Percentiles rank a stretch among this genome's conserved stretches.
These are phyloP conservation scores for Champsocephalus gunnari DNA, from an alignment of 2,797 vertebrate species.

Conservation along the genomic window DNA sequence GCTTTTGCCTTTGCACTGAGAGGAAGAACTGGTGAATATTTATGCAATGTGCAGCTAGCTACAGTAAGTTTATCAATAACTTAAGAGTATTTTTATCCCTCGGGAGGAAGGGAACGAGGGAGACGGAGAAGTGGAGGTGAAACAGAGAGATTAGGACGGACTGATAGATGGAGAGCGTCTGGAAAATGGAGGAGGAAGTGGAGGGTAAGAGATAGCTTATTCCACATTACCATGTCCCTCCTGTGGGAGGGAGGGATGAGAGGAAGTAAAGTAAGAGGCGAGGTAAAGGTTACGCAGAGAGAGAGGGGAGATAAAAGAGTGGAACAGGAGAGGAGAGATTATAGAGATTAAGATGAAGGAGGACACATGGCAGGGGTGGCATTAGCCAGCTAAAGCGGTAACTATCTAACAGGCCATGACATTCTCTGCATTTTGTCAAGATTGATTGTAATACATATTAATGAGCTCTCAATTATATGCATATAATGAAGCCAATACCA, in stretches of 20 bases:
- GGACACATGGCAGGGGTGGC: constrained; percentile 38
- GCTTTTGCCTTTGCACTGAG: constrained; percentile 64
- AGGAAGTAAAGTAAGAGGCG: constrained; percentile 23
- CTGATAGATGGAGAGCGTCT: constrained; percentile 1
- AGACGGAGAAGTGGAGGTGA: constrained; percentile 28
- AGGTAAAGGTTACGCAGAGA: constrained; percentile 56
- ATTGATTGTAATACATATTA: constrained; percentile 41
- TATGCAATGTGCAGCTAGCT: constrained; percentile 59
- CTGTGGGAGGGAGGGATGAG: constrained; percentile 33
- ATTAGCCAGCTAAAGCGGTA: constrained; percentile 55
- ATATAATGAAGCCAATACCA: constrained; percentile 13
- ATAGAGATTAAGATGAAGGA: constrained; percentile 45
- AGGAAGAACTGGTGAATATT: constrained; percentile 72
- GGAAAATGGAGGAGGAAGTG: not conserved
- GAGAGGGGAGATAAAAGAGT: constrained; percentile 29
- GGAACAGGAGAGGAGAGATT: constrained; percentile 48
- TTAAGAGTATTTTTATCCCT: constrained; percentile 62
- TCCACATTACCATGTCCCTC: constrained; percentile 35
- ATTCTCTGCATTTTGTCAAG: constrained; percentile 42
- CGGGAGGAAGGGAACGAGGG: constrained; percentile 5
- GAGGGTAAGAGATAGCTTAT: constrained; percentile 12
- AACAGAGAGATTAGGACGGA: constrained; percentile 32
- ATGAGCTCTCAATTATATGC: constrained; percentile 28
- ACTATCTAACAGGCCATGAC: constrained; percentile 34
- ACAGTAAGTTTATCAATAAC: constrained; percentile 74